Evolutionary conservation across 2,797 vertebrate species (phyloP), one percentile per base, ranked within the genome.

Genomic region (Poecilia velifera): DNA sequence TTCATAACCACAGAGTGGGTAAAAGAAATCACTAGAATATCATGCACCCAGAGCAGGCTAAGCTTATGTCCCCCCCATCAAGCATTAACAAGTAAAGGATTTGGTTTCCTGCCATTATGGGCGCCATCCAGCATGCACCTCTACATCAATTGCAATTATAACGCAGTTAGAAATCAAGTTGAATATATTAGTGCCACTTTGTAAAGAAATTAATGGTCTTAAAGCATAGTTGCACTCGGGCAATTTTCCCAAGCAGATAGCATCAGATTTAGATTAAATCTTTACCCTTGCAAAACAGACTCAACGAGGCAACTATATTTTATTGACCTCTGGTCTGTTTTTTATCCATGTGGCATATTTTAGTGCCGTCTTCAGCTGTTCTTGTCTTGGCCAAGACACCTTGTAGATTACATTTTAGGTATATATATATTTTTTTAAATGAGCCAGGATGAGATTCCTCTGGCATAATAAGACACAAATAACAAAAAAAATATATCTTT

Each of bases 161-260:
- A 88, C 84, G 83, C 81, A 82, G 80, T 90, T 90, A 83, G 83
- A 87, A 86, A 86, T 91, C 84, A 84, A 82, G 82, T 82, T 77
- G 72, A 86, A 86, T 87, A 76, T 78, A 84, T 91, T 91, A 88
- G 87, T 91, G 87, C 85, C 91, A 90, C 87, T 90, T 91, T 88
- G 91, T 78, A 86, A 75, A 55, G 78, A 78, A 74, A 90, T 59
- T 78, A 82, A 88, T 91, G 83, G 79, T 66, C 78, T 81, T 77
- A 82, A 80, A 83, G 83, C 72, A 76, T 81, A 86, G 77, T 84
- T 83, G 84, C 45, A 84, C 83, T 80, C 73, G 79, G 78, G 90
- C 86, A 74, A 82, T 85, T 78, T 85, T 81, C 68, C 77, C 84
- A 68, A 87, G 88, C 83, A 84, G 87, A 91, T 86, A 84, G 81